Conservation (phyloP, 30 jellyfish, hydroid and myxozoan species). For the Mastigias papua region DNA sequence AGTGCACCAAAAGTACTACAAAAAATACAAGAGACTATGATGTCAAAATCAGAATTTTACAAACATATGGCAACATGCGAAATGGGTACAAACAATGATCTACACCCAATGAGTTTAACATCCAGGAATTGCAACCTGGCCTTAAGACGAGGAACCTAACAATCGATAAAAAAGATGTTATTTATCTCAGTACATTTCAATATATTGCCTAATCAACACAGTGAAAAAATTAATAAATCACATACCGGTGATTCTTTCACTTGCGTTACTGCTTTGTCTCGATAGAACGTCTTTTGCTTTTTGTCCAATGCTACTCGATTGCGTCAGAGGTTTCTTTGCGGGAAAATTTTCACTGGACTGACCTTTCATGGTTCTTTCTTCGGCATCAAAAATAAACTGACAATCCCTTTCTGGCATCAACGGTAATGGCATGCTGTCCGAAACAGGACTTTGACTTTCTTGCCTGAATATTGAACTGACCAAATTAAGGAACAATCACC, state of each 20-base stretch:
- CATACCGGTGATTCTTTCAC: conserved; percentile 61
- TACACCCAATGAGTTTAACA: no score
- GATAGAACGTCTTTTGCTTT: conserved; percentile 63
- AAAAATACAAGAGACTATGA: no score
- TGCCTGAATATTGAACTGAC: conserved; percentile 16
- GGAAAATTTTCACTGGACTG: conserved; percentile 1
- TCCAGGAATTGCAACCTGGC: no score
- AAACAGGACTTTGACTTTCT: conserved; percentile 33
- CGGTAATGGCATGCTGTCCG: conserved; percentile 1
- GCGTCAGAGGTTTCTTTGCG: conserved; percentile 34
- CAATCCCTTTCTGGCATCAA: background rate
- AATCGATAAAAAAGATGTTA: no score
- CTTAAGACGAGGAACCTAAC: no score
- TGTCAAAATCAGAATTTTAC: no score
- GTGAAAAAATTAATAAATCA: background rate
- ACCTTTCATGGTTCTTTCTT: conserved; percentile 11
- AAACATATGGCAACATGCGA: no score
- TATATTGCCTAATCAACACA: background rate
- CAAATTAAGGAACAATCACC: no score
- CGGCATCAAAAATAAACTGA: background rate
- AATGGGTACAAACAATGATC: background rate
- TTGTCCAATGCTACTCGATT: conserved; percentile 48
- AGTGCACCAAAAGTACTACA: no score
- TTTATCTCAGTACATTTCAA: no score
- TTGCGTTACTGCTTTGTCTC: conserved; percentile 72